Base-by-base conservation (phyloP, 2,113 vertebrate genomes). In the Perognathus longimembris region DNA sequence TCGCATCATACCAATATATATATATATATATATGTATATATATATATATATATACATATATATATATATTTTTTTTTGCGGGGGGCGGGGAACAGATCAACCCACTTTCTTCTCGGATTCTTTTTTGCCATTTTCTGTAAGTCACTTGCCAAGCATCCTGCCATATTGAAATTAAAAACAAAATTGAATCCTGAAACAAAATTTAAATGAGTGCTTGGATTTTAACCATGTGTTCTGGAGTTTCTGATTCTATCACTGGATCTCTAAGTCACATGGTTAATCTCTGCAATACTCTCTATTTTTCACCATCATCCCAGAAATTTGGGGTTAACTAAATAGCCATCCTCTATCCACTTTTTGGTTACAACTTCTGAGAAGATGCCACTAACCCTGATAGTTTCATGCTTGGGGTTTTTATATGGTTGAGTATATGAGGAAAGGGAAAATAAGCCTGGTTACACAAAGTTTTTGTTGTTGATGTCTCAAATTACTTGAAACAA, bases 251-350 rank as follows among this genome's bases (percentile, higher is more conserved):
- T 45, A 45, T 45, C 45, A 45, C 45, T 45, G 45, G 45, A 45
- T 6, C 45, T 45, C 45, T 45, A 45, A 45, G 6, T 11, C 45
- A 11, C 11, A 11, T 45, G 45, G 45, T 45, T 80, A 59, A 75
- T 77, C 9, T 28, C 24, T 80, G 5, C 42, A 15, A 61, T 85
- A 75, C 5, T 15, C 42, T 36, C 2, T 20, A 5, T n/a, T 81
- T 92, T 88, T 66, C 10, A 90, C 42, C 17, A 61, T 85, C 18
- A 82, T 36, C n/a, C 30, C n/a, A n/a, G 34, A 78, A 89, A 89
- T 61, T 59, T 18, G 18, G 26, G 24, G 63, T 79, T 57, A 91
- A 74, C 73, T 78, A 28, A 83, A 38, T 18, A 75, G 26, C 26
- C 82, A 6, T 71, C 42, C 14, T 67, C 45, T 59, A 32, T 59